A percentile compares a stretch with the other conserved stretches of the same genome.
phyloP scores from a whole-genome alignment of 1,140 invertebrate genomes.

The Drosophila tropicalis region DNA sequence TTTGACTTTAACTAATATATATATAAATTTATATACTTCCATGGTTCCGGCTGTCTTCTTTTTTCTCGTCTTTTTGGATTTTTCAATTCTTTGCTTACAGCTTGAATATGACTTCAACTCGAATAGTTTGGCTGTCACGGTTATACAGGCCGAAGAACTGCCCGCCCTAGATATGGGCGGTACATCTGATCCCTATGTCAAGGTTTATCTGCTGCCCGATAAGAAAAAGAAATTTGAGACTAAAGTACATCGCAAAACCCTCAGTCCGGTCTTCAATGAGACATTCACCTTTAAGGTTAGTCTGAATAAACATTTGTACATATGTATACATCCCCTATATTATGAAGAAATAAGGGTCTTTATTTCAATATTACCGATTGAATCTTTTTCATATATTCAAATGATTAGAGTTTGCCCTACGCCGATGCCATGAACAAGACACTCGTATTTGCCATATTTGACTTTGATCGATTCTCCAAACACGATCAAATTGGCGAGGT shows the following conservation, averaged over 20 bases:
- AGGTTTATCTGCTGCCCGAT: constrained; percentile 98
- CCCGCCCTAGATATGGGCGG: constrained; percentile 99
- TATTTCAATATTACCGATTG: not conserved
- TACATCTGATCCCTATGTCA: constrained; percentile 99
- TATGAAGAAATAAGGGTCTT: too few species aligned
- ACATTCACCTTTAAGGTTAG: constrained; percentile 99
- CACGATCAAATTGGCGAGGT: constrained; percentile 99
- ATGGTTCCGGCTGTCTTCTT: not conserved
- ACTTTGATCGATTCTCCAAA: constrained; percentile 99
- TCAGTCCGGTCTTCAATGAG: constrained; percentile 99
- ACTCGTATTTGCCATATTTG: constrained; percentile 99
- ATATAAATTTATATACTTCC: constrained; percentile 1
- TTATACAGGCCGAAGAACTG: constrained; percentile 98
- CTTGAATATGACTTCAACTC: constrained; percentile 99
- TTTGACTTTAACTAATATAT: constrained; percentile 40
- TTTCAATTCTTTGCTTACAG: constrained; percentile 83
- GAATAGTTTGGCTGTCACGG: constrained; percentile 98
- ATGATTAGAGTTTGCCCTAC: constrained; percentile 93
- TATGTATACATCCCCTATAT: too few species aligned
- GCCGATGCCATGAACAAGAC: constrained; percentile 99
- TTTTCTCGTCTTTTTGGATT: constrained; percentile 27
- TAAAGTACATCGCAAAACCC: constrained; percentile 99
- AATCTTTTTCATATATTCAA: not conserved
- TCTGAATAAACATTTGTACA: too few species aligned
- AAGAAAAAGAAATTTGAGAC: constrained; percentile 99